Base-by-base conservation (phyloP, 2,113 vertebrate genomes). In the Zosterops hypoxanthus region DNA sequence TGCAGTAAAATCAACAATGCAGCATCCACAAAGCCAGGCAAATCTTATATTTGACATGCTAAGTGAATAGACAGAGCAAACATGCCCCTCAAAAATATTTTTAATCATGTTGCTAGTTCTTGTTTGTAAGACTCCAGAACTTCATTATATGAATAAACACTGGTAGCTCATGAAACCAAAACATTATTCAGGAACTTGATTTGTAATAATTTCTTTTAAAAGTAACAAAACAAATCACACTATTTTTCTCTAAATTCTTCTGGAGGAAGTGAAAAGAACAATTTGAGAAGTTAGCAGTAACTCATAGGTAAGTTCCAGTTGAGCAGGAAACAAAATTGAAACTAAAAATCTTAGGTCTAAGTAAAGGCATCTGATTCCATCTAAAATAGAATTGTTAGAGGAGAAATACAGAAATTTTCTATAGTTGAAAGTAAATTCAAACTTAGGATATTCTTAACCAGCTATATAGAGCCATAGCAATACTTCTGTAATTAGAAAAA, bases 1-100 rank as follows among this genome's bases (percentile, higher is more conserved):
- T 94, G 93, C 93, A 93, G 92, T 90, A 83, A 94, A 94, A 90
- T 88, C 82, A 92, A 88, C 82, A 93, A 33, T 49, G 56, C 92
- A 94, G 71, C 76, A 29, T 82, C 71, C 19, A 41, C 63, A 93
- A 65, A 90, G 66, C 36, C 79, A 76, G 61, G 26, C 26, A 92
- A 76, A 81, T 63, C 46, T 86, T 33, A 4, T n/a, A 20, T 55
- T 88, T 70, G 64, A 86, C 86, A 71, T 93, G 11, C 39, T 86
- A 41, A 60, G 33, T 63, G 33, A 71, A 44, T 2, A 68, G 56
- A 59, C 28, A 79, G 21, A 84, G 59, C 46, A 94, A 88, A 89
- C 21, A 18, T 36, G 20, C 33, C 70, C 14, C 55, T 5, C 18
- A 1, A 41, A 72, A 60, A 14, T 4, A 41, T 41, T 84, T 73